Base-by-base conservation (phyloP, 1,140 invertebrate genomes). In the Meteorus sp. region DNA sequence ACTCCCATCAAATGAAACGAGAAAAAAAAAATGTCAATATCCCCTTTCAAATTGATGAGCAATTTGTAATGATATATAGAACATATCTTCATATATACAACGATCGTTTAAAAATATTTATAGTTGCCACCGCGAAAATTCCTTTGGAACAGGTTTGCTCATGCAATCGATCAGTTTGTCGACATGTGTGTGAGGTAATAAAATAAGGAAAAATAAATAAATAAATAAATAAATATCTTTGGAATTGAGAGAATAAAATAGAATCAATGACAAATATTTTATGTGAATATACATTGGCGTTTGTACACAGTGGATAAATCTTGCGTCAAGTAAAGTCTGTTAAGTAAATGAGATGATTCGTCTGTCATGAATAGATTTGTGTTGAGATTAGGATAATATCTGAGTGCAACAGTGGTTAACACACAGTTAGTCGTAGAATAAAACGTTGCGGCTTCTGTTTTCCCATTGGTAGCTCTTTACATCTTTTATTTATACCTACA, bases 371-470 rank as follows among this genome's bases (percentile, higher is more conserved):
- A 43, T 43, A 15, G 39, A 43, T 43, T n/a, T n/a, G n/a, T n/a
- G 19, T 43, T 43, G 7, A 43, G 19, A 43, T 43, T 43, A 43
- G 39, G 39, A n/a, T 43, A 43, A n/a, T 43, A n/a, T n/a, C n/a
- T n/a, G n/a, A n/a, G n/a, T n/a, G n/a, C n/a, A n/a, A n/a, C n/a
- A n/a, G n/a, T n/a, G n/a, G n/a, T n/a, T n/a, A n/a, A n/a, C n/a
- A n/a, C n/a, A n/a, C n/a, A n/a, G n/a, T n/a, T n/a, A n/a, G n/a
- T n/a, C n/a, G n/a, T n/a, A n/a, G n/a, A n/a, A n/a, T n/a, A n/a
- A n/a, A n/a, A n/a, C n/a, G n/a, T n/a, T n/a, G n/a, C n/a, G n/a
- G n/a, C n/a, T n/a, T n/a, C n/a, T n/a, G n/a, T n/a, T n/a, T n/a
- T n/a, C n/a, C n/a, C n/a, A n/a, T n/a, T n/a, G n/a, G n/a, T n/a